Evolutionary conservation across 2,888 invertebrate genomes (phyloP), one percentile per base, ranked within the genome.

Genomic region (Apantesis nais): DNA sequence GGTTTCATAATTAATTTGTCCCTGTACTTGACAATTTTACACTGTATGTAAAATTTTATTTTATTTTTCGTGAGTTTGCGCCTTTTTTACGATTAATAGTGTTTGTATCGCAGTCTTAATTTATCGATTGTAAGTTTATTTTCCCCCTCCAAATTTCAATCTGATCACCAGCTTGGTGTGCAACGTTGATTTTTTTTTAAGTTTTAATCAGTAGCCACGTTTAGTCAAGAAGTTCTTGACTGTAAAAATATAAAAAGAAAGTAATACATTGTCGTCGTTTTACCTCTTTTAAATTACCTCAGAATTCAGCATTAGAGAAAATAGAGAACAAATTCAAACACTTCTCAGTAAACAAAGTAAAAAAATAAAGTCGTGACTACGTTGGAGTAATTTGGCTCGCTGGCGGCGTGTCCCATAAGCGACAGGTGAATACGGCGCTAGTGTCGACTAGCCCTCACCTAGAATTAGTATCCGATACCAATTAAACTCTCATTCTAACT

Each of bases 391-490:
- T 89, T 88, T 84, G 87, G 87, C 75, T 76, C 75, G 75, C 76
- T 65, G 80, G 78, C 75, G 83, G 80, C 83, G 71, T 84, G 84
- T 84, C 81, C 78, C 73, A 66, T 74, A 68, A 73, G 67, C 71
- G 91, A 91, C 92, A 91, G 89, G 90, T 90, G 91, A 89, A 90
- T 88, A 78, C 74, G 81, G 86, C 85, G 88, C 85, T 85, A 81
- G 84, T 83, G 86, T 86, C 83, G 83, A 77, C 68, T 64, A 74
- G 76, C 73, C 79, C 78, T 83, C 88, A 83, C 80, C 83, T 76
- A 89, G 92, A 92, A 93, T 93, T 92, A 93, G 91, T 83, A 87
- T 79, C 81, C 76, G 86, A 85, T 85, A 88, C 92, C 92, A 92
- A 93, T 93, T 92, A 93, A 87, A 85, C 78, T 77, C n/a, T n/a